phyloP scores from a whole-genome alignment of 2,797 vertebrate genomes.

The Anniella stebbinsi region DNA sequence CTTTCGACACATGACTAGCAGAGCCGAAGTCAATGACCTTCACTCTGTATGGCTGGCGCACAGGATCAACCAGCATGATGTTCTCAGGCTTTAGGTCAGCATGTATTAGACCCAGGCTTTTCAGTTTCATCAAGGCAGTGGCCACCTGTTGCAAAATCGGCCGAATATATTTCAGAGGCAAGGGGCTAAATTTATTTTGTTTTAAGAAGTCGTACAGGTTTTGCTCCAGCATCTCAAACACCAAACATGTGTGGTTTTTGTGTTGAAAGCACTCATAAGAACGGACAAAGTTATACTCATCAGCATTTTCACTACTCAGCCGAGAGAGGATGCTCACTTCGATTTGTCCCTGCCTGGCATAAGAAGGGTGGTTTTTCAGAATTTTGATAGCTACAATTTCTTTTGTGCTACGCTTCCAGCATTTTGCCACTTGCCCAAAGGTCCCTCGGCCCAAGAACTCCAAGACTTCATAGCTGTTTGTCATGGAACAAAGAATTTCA shows the following conservation, averaged over 20 bases:
- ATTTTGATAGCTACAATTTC: slow-evolving; percentile 99
- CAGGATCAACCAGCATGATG: slow-evolving; percentile 97
- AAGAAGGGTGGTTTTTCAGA: slow-evolving; percentile 97
- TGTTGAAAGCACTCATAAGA: slow-evolving; percentile 99
- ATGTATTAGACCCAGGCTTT: slow-evolving; percentile 96
- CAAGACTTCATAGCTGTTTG: slow-evolving; percentile 97
- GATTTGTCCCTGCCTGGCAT: slow-evolving; percentile 97
- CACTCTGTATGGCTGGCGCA: slow-evolving; percentile 94
- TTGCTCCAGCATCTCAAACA: slow-evolving; percentile 99
- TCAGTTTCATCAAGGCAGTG: slow-evolving; percentile 96
- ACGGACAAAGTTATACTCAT: slow-evolving; percentile 97
- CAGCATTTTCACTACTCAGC: slow-evolving; percentile 95
- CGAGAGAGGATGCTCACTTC: slow-evolving; percentile 98
- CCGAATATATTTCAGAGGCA: slow-evolving; percentile 96
- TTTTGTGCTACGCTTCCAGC: slow-evolving; percentile 98
- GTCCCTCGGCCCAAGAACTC: slow-evolving; percentile 97
- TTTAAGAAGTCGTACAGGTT: slow-evolving; percentile 98
- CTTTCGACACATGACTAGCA: slow-evolving; percentile 97
- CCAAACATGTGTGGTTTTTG: slow-evolving; percentile 99
- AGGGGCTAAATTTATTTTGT: slow-evolving; percentile 98
- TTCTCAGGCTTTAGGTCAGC: slow-evolving; percentile 98
- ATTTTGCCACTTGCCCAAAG: slow-evolving; percentile 97
- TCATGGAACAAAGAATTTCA: slow-evolving; percentile 97
- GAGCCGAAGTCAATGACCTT: slow-evolving; percentile 99
- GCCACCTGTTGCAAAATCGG: slow-evolving; percentile 97